A percentile compares a stretch with the other conserved stretches of the same genome.
These are phyloP conservation scores for Trogon surrucura DNA, from an alignment of 2,113 vertebrate genomes.

Conservation along the genomic window DNA sequence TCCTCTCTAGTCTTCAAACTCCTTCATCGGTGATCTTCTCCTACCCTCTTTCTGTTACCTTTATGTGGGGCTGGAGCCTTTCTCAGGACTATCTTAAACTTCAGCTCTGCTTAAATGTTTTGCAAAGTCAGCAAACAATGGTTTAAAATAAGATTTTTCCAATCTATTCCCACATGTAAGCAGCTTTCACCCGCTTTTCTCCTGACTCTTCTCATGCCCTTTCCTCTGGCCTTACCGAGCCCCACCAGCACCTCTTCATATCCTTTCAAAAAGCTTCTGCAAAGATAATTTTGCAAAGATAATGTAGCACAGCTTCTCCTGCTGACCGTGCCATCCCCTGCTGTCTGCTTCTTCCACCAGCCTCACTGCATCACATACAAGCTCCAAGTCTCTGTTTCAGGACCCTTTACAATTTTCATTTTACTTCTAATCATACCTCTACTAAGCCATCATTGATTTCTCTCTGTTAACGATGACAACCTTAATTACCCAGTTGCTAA, in stretches of 20 bases:
- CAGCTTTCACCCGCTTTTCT: neutral
- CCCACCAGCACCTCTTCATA: neutral
- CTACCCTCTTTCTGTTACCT: neutral
- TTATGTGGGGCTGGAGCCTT: neutral
- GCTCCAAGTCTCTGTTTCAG: neutral
- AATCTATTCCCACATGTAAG: neutral
- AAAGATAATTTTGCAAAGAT: neutral
- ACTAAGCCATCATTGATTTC: neutral
- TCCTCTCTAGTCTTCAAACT: neutral
- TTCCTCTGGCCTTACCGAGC: neutral
- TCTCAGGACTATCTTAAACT: neutral
- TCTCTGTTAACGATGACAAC: neutral
- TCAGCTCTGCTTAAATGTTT: neutral
- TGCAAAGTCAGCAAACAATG: neutral
- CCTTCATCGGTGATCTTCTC: neutral
- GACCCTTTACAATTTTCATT: neutral
- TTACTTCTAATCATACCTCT: neutral
- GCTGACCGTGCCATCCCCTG: neutral
- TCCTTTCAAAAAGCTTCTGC: neutral
- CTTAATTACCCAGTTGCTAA: neutral
- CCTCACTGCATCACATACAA: neutral
- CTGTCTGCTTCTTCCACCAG: neutral
- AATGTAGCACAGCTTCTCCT: neutral
- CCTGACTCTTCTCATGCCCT: fast-evolving
- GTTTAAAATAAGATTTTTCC: neutral